phyloP scores from a whole-genome alignment of 2,888 invertebrate genomes.

The Heliconius ethilla region DNA sequence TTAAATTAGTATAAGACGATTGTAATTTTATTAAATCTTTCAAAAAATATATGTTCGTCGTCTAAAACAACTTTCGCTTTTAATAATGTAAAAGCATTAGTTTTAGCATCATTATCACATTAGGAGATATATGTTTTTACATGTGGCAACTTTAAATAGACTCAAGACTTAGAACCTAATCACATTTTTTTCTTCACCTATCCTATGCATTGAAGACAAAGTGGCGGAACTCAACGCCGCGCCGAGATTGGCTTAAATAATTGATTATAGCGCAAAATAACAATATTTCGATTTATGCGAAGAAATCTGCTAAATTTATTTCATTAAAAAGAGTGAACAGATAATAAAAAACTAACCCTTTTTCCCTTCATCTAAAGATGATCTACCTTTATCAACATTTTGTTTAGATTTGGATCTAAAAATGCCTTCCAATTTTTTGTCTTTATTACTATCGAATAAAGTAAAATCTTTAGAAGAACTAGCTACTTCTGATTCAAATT shows the following conservation, averaged over 20 bases:
- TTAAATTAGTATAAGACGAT: not conserved
- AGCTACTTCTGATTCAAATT: not conserved
- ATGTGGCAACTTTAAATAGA: too few species aligned
- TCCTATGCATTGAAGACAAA: not conserved
- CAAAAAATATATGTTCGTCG: not conserved
- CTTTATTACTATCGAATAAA: not conserved
- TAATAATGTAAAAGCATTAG: not conserved
- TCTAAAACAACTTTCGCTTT: not conserved
- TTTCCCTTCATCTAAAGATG: not conserved
- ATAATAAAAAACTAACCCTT: slow-evolving; percentile 1
- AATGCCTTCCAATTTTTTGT: not conserved
- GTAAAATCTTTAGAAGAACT: not conserved
- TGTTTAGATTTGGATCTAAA: not conserved
- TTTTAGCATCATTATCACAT: not conserved
- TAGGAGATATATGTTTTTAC: too few species aligned
- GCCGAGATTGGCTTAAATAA: not conserved
- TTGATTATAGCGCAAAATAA: not conserved
- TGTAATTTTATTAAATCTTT: not conserved
- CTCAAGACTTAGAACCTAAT: too few species aligned
- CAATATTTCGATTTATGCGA: not conserved
- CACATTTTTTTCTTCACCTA: too few species aligned
- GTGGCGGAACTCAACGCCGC: not conserved
- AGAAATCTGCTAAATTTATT: not conserved
- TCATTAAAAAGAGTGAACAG: not conserved
- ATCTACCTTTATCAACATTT: not conserved